phyloP scores from a whole-genome alignment of 1,140 invertebrate genomes.

The Drosophila sucinea region DNA sequence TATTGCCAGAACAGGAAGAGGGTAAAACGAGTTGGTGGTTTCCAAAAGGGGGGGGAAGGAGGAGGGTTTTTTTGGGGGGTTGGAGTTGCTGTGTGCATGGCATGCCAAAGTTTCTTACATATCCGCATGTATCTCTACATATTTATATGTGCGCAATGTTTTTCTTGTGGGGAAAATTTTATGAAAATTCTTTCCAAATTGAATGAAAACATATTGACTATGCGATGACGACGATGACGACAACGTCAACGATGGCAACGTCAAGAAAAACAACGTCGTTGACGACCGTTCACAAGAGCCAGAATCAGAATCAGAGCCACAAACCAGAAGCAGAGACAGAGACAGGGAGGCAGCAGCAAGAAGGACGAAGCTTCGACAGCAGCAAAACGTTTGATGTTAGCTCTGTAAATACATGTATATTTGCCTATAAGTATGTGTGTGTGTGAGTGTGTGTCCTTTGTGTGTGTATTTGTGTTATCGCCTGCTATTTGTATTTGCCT shows the following conservation, averaged over 20 bases:
- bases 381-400: constrained; percentile 76
- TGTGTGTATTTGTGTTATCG: constrained; percentile 49
- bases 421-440: constrained; percentile 48
- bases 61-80: constrained; percentile 12
- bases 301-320: neutral
- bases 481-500: constrained; percentile 67
- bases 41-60: neutral
- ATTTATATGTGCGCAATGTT: constrained; percentile 74
- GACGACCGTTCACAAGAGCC: constrained; percentile 5
- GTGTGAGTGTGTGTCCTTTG: constrained; percentile 8
- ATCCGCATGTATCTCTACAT: constrained; percentile 23
- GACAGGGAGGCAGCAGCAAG: neutral
- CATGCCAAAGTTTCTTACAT: constrained; percentile 57
- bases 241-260: constrained; percentile 64
- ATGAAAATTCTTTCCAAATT: constrained; percentile 82
- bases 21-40: neutral
- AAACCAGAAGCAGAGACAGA: neutral
- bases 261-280: constrained; percentile 70
- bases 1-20: constrained; percentile 56
- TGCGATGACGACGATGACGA: constrained; percentile 53
- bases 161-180: constrained; percentile 77
- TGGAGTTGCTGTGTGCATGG: constrained; percentile 45
- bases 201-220: constrained; percentile 82
- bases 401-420: constrained; percentile 76
- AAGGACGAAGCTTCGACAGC: constrained; percentile 4